Base-by-base conservation (phyloP, 2,888 invertebrate genomes). In the Nymphalis c-album region DNA sequence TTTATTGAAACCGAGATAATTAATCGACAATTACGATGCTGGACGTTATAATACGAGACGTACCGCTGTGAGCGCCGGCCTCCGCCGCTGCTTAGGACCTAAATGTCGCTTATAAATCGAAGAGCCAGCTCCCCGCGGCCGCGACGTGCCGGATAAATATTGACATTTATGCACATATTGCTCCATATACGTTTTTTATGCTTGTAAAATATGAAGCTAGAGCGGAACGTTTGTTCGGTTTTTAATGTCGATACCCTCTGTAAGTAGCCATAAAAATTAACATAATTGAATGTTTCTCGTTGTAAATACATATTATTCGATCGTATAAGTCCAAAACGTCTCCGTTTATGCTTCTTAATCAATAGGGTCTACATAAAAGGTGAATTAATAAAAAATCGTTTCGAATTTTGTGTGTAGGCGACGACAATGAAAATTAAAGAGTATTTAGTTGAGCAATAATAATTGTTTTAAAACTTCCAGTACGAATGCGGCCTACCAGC, bases 81-180 rank as follows among this genome's bases (percentile, higher is more conserved):
- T 77, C 81, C 77, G 80, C 75, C 79, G 81, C 85, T 78, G 83
- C 82, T 85, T 82, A 83, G 85, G 80, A 82, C 79, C 83, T 80
- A 81, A 83, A 84, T 80, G 84, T 80, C 74, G 77, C 80, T 81
- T 85, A 85, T 88, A 90, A 88, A 89, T 86, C 85, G 84, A 76
- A 70, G 64, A 72, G 72, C 72, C 76, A 79, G 79, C 83, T 79
- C 83, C 70, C 70, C 68, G 62, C 64, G 62, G 70, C 46, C 67
- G 64, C 51, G 57, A 35, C 71, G 45, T 74, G 75, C 74, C 78
- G 81, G 81, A 84, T 84, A 86, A 90, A 90, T 88, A 91, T 90
- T 87, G 89, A 88, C 91, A 88, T 90, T 91, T 91, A 91, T 90
- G 90, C 90, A 91, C 90, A 90, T 90, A 90, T 90, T 91, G 90